A percentile compares a stretch with the other conserved stretches of the same genome.
phyloP scores from a whole-genome alignment of 2,113 vertebrate genomes.

The Dicerorhinus sumatrensis region DNA sequence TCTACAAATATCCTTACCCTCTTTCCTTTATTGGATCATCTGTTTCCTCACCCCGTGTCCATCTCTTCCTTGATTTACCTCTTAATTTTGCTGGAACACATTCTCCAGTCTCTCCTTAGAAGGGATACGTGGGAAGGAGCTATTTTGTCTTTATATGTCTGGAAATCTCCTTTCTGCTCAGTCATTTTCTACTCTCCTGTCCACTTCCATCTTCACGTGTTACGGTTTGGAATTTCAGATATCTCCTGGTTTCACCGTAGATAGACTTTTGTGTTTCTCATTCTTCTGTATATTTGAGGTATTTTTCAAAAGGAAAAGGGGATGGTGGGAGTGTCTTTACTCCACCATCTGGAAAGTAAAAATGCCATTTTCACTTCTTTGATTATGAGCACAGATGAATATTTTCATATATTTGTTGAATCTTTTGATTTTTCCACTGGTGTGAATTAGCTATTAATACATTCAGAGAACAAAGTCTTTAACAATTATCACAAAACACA shows the following conservation, averaged over 20 bases:
- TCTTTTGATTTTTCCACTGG: neutral
- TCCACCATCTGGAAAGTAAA: neutral
- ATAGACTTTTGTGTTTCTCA: neutral
- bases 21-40: neutral
- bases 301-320: constrained; percentile 26
- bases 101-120: neutral
- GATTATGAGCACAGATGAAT: neutral
- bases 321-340: neutral
- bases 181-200: neutral
- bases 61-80: neutral
- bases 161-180: neutral
- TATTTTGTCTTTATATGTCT: neutral
- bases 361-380: neutral
- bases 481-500: constrained; percentile 10
- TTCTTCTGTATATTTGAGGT: neutral
- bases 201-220: neutral
- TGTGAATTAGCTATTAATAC: constrained; percentile 43
- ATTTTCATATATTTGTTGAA: neutral
- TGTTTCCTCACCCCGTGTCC: neutral
- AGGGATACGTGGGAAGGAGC: neutral
- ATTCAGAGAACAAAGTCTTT: constrained; percentile 20
- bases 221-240: neutral
- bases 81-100: neutral
- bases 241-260: neutral
- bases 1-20: neutral